Percentiles rank a stretch among this genome's conserved stretches.
These are phyloP conservation scores for Corvus moneduloides DNA, from an alignment of 2,113 vertebrate genomes.

Conservation along the genomic window DNA sequence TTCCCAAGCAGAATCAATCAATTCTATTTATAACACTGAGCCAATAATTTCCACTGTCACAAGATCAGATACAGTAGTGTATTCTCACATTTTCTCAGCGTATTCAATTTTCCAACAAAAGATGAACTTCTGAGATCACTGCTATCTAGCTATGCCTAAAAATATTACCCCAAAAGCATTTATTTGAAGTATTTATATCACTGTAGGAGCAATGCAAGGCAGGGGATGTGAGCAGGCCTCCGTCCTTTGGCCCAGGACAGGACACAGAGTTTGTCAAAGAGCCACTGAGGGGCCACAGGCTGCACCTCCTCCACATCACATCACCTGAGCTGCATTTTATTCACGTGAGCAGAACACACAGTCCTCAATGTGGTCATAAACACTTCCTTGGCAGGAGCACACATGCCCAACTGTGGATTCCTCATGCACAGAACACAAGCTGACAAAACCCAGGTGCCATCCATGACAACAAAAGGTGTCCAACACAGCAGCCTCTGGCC, in stretches of 20 bases:
- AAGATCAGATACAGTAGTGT: neutral
- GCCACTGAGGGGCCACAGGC: neutral
- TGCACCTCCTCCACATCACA: neutral
- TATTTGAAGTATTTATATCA: neutral
- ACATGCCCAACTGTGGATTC: neutral
- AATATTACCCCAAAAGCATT: neutral
- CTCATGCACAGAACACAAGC: neutral
- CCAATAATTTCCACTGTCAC: neutral
- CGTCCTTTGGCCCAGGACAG: neutral
- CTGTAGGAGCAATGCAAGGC: neutral
- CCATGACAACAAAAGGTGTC: neutral
- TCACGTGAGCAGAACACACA: neutral
- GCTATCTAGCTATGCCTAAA: neutral
- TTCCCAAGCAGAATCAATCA: neutral
- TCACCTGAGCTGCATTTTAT: neutral
- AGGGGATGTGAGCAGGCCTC: neutral
- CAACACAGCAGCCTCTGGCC: neutral
- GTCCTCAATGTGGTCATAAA: neutral
- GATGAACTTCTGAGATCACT: neutral
- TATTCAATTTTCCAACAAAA: neutral
- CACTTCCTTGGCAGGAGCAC: neutral
- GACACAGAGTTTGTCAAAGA: neutral
- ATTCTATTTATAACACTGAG: neutral
- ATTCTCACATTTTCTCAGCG: neutral
- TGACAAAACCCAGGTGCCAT: neutral